Base-by-base conservation (phyloP, 2,113 vertebrate species). In the Xiphophorus maculatus region DNA sequence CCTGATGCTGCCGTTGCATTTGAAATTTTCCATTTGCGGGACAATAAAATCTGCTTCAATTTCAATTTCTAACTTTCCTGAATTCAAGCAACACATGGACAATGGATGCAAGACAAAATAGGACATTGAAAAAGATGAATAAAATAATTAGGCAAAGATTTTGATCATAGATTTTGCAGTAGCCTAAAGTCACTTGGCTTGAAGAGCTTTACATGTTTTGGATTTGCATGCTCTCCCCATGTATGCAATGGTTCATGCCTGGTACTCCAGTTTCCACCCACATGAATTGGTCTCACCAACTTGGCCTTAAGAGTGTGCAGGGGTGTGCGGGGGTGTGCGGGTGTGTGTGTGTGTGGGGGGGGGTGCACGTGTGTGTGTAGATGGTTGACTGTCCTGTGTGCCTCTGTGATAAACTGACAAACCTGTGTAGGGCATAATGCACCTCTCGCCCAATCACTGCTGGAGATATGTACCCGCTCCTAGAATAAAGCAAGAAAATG, bases 401-500 rank as follows among this genome's bases (percentile, higher is more conserved):
- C 15, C 17, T 19, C 44, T 19, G 17, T 48, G 44, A 48, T 48
- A 5, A 17, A 48, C 44, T 48, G 44, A 19, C 5, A 48, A 48
- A 9, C 40, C 40, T 42, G 40, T 42, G 2, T 15, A 15, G 40
- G 40, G 40, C 14, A 14, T 42, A 15, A 4, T 10, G 12, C 40
- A 42, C 40, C 14, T 42, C 40, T 42, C 14, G 40, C 40, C 40
- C 40, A 42, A 42, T 42, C 40, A 15, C 40, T 42, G 40, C 40
- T 42, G 13, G 40, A 15, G 40, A 42, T 42, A 42, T 12, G 13
- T 13, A 42, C 40, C 15, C 22, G 19, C 25, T 81, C 54, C 15
- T 72, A 67, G 13, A 68, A 44, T 64, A 14, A 63, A 66, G 62
- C 62, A 42, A 78, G 69, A 70, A 80, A 74, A 81, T 69, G 71